phyloP scores from a whole-genome alignment of 2,888 invertebrate genomes.

The Meiosimyza platycephala region DNA sequence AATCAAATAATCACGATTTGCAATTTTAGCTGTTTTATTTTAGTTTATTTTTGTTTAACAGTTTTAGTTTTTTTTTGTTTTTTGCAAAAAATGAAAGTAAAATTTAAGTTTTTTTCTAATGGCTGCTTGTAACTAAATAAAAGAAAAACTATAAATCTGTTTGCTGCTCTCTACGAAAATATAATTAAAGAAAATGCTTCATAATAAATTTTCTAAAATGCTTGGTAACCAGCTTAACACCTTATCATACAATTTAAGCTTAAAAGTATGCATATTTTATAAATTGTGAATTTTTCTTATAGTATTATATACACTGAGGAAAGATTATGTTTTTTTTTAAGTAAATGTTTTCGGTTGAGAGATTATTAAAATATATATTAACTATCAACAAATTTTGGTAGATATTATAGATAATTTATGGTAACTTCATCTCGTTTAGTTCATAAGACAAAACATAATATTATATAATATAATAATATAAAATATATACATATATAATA shows the following conservation, averaged over 20 bases:
- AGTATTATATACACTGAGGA: not conserved
- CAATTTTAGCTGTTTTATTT: conserved; percentile 11
- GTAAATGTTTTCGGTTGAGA: too few species aligned
- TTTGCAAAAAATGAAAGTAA: conserved; percentile 6
- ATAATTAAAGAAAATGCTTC: conserved; percentile 1
- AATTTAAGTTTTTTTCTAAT: too few species aligned
- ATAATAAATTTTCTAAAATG: not conserved
- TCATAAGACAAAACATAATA: too few species aligned
- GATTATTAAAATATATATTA: too few species aligned
- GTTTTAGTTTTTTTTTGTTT: conserved; percentile 3
- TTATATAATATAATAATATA: too few species aligned
- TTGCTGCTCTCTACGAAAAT: conserved; percentile 5
- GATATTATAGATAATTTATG: too few species aligned
- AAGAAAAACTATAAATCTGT: conserved; percentile 16
- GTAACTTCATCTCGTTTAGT: not conserved
- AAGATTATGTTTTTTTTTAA: not conserved
- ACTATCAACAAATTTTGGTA: too few species aligned
- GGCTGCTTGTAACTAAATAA: not conserved
- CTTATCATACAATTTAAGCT: too few species aligned
- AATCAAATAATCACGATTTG: conserved; percentile 40
- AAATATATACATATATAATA: too few species aligned
- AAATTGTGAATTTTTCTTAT: too few species aligned
- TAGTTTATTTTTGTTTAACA: not conserved
- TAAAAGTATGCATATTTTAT: too few species aligned
- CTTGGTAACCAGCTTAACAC: not conserved